These are phyloP conservation scores for Neocrepidodera transversa DNA, from an alignment of 2,888 invertebrate species.

Conservation along the genomic window DNA sequence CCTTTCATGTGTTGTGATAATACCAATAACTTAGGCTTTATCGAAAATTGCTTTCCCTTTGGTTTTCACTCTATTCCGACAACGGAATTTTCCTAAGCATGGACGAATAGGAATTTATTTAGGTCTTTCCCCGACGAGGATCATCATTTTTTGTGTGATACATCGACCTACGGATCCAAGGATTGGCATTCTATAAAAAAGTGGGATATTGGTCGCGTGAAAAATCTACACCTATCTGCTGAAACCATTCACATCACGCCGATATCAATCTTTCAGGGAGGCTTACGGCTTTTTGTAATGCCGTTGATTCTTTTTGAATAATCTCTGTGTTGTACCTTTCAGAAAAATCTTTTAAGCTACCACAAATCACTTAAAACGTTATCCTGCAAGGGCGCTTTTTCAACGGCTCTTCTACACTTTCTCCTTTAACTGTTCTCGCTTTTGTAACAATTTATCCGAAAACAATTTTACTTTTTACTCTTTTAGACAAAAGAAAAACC, in stretches of 20 bases:
- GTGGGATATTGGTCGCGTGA: slow-evolving; percentile 34
- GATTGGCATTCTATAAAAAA: slow-evolving; percentile 28
- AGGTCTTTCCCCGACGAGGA: slow-evolving; percentile 25
- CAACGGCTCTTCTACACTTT: slow-evolving; percentile 3
- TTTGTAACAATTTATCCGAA: neutral
- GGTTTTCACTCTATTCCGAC: slow-evolving; percentile 22
- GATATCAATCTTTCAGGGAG: slow-evolving; percentile 39
- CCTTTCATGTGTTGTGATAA: slow-evolving; percentile 26
- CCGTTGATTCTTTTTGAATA: slow-evolving; percentile 28
- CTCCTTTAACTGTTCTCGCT: slow-evolving; percentile 4
- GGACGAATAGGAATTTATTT: slow-evolving; percentile 30
- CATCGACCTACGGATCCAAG: slow-evolving; percentile 29
- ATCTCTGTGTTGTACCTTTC: slow-evolving; percentile 26
- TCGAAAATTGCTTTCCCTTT: slow-evolving; percentile 28
- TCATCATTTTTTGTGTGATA: slow-evolving; percentile 37
- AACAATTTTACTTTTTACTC: slow-evolving; percentile 1
- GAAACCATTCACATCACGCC: slow-evolving; percentile 36
- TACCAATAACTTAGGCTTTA: slow-evolving; percentile 34
- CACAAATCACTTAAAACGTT: slow-evolving; percentile 18
- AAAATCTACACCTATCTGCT: slow-evolving; percentile 37
- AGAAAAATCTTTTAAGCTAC: slow-evolving; percentile 25
- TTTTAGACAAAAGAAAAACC: no score
- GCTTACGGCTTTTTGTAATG: slow-evolving; percentile 28
- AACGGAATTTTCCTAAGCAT: slow-evolving; percentile 21
- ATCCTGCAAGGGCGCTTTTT: slow-evolving; percentile 6